Conservation (phyloP, 2,113 vertebrate genomes). For the Syngnathoides biaculeatus region DNA sequence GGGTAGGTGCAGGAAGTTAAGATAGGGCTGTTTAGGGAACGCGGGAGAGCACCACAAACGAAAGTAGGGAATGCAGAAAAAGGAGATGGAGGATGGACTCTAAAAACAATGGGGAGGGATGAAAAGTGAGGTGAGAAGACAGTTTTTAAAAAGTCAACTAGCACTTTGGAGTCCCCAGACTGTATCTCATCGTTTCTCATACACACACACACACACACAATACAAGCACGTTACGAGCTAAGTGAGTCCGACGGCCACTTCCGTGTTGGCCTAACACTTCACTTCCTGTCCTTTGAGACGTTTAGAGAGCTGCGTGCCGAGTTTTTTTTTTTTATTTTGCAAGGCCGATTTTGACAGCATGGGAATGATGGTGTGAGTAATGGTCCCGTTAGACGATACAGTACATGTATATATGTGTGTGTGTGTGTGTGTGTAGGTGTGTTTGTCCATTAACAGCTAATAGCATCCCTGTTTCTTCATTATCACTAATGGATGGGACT, state of each 20-base stretch:
- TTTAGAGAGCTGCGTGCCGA: constrained; percentile 44
- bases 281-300: constrained; percentile 60
- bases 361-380: constrained; percentile 68
- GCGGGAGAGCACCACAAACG: constrained; percentile 1
- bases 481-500: constrained; percentile 13
- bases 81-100: not conserved
- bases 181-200: constrained; percentile 50
- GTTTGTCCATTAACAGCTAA: constrained; percentile 50
- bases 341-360: constrained; percentile 68
- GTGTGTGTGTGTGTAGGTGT: constrained; percentile 26
- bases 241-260: constrained; percentile 49
- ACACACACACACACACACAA: constrained; percentile 8
- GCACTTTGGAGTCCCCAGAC: constrained; percentile 57
- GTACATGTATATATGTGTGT: constrained; percentile 8
- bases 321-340: constrained; percentile 61
- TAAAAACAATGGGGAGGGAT: constrained; percentile 13
- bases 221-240: constrained; percentile 31
- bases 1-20: not conserved
- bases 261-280: constrained; percentile 59
- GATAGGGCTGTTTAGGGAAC: not conserved
- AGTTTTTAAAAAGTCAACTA: constrained; percentile 65
- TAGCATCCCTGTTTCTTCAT: constrained; percentile 12
- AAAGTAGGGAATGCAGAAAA: constrained; percentile 1
- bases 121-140: constrained; percentile 47
- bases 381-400: constrained; percentile 52